A percentile compares a stretch with the other conserved stretches of the same genome.
Evolutionary conservation across 2,797 vertebrate species (phyloP).

Genomic region (Zenarchopterus dispar): DNA sequence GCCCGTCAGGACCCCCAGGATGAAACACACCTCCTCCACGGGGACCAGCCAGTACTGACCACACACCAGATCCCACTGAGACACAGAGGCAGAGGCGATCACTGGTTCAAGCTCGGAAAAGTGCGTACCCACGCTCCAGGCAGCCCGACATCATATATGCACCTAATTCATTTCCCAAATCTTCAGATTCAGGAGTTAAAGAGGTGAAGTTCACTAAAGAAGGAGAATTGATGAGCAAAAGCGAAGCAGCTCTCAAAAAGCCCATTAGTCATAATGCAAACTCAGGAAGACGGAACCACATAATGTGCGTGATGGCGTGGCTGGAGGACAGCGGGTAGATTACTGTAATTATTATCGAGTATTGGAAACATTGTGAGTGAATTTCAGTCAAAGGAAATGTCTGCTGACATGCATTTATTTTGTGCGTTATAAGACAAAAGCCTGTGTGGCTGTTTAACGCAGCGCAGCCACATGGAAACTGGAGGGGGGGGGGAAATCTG

Average conservation of each 20-base stretch:
- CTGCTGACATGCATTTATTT: too few relatives aligned
- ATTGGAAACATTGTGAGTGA: too few relatives aligned
- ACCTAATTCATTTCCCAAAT: too few relatives aligned
- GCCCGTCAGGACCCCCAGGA: slow-evolving; percentile 87
- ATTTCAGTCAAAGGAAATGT: too few relatives aligned
- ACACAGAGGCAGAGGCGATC: slow-evolving; percentile 5
- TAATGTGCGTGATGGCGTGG: too few relatives aligned
- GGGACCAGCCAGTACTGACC: slow-evolving; percentile 89
- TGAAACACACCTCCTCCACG: slow-evolving; percentile 91
- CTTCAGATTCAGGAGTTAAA: not conserved
- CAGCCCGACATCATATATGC: not conserved
- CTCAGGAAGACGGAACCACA: too few relatives aligned
- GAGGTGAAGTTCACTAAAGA: not conserved
- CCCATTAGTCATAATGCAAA: too few relatives aligned
- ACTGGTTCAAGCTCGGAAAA: not conserved
- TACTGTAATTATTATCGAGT: too few relatives aligned
- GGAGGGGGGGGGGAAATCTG: slow-evolving; percentile 4
- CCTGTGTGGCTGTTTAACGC: not conserved
- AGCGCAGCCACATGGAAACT: not conserved
- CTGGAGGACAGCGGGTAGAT: too few relatives aligned
- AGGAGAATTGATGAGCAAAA: not conserved
- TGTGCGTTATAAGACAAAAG: too few relatives aligned
- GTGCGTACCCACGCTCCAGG: not conserved
- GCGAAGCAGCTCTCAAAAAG: too few relatives aligned
- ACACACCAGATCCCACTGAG: slow-evolving; percentile 91